Conservation (phyloP, 2,797 vertebrate genomes). For the Coendou prehensilis region DNA sequence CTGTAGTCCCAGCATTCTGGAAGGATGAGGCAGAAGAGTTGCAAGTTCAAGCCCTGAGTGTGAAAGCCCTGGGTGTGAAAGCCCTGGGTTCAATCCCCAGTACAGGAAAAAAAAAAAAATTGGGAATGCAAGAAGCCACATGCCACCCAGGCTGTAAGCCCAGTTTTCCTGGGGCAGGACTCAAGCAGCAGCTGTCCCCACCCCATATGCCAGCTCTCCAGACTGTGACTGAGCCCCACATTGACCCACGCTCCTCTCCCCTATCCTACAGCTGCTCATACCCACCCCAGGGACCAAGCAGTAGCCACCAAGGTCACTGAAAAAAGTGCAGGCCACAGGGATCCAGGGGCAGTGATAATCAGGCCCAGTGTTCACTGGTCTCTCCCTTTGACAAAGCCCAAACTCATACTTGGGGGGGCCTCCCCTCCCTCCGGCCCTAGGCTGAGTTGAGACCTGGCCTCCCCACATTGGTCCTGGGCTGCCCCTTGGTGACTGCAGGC, state of each 20-base stretch:
- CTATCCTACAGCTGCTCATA: neutral
- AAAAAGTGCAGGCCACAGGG: neutral
- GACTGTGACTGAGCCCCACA: neutral
- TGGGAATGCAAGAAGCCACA: neutral
- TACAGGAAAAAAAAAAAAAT: neutral
- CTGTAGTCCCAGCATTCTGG: neutral
- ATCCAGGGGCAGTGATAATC: neutral
- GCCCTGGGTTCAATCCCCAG: neutral
- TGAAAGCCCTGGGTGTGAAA: neutral
- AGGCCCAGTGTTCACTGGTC: neutral
- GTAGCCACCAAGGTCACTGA: neutral
- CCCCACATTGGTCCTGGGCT: neutral
- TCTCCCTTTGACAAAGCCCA: neutral
- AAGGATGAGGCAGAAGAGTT: neutral
- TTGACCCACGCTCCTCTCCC: neutral
- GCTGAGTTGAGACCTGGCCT: neutral
- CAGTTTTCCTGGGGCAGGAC: fast-evolving
- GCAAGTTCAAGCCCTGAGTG: neutral
- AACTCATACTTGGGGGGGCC: neutral
- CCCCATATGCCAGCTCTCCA: neutral
- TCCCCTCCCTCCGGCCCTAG: neutral
- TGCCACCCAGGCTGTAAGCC: fast-evolving
- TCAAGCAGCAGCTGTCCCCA: neutral
- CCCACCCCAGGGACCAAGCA: neutral
- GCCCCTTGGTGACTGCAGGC: neutral